These are phyloP conservation scores for Pristionchus mayeri DNA, from an alignment of 2,888 invertebrate species.

Conservation along the genomic window DNA sequence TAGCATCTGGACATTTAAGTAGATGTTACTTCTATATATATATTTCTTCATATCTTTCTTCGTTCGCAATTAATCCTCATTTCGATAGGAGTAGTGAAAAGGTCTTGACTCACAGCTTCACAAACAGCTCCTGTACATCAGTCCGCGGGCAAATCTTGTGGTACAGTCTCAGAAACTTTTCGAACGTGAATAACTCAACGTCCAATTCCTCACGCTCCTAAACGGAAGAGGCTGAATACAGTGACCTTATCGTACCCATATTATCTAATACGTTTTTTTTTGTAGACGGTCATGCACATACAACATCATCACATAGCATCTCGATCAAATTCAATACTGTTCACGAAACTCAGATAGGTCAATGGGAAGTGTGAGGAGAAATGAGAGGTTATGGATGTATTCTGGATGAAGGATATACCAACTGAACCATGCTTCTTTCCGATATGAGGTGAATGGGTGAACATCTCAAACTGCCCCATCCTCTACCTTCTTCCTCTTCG, in stretches of 20 bases:
- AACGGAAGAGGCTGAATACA: conserved; percentile 48
- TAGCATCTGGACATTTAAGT: too few species aligned
- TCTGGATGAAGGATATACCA: background rate
- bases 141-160: conserved; percentile 98
- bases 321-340: too few species aligned
- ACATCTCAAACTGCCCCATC: background rate
- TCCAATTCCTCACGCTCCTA: conserved; percentile 91
- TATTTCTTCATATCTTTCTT: too few species aligned
- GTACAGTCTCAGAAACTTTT: conserved; percentile 97
- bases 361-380: background rate
- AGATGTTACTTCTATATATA: too few species aligned
- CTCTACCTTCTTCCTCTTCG: conserved; percentile 52
- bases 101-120: conserved; percentile 67
- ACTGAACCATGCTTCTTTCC: background rate
- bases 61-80: too few species aligned
- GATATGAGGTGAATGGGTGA: background rate
- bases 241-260: background rate
- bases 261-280: background rate
- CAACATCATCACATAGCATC: background rate
- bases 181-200: conserved; percentile 94
- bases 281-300: background rate
- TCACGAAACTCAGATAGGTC: background rate
- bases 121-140: conserved; percentile 96
- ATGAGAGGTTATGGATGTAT: background rate
- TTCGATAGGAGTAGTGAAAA: too few species aligned